phyloP scores from a whole-genome alignment of 2,797 vertebrate species.

The Podarcis lilfordi region DNA sequence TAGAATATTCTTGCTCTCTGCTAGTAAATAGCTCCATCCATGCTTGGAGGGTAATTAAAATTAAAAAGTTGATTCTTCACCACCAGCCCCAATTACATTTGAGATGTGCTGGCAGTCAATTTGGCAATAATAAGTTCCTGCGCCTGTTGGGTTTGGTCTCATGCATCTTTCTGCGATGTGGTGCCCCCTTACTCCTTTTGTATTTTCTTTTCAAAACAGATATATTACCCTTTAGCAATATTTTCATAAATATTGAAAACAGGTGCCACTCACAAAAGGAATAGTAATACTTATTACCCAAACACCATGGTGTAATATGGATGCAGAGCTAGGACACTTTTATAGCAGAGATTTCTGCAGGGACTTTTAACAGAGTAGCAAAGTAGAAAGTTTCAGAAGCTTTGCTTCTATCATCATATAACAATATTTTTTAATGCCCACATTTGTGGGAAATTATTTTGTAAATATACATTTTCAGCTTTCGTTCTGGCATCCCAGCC shows the following conservation, averaged over 20 bases:
- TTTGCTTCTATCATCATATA: neutral
- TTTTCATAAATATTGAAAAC: conserved; percentile 2
- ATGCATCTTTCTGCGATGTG: neutral
- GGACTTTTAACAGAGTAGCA: neutral
- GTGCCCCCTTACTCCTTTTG: neutral
- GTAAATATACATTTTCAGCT: too few relatives aligned
- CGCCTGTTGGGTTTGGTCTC: too few relatives aligned
- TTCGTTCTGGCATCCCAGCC: neutral
- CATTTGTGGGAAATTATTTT: too few relatives aligned
- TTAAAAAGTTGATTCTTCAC: neutral
- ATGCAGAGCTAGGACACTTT: neutral
- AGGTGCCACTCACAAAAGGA: neutral
- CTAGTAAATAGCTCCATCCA: neutral
- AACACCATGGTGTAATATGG: neutral
- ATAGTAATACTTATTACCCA: neutral
- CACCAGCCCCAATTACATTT: neutral
- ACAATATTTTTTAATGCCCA: neutral
- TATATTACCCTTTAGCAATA: neutral
- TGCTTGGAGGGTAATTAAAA: neutral
- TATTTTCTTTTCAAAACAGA: neutral
- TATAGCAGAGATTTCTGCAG: neutral
- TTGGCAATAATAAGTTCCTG: neutral
- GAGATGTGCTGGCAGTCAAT: neutral
- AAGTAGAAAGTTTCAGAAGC: neutral
- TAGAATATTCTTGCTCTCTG: neutral